Evolutionary conservation across 2,797 vertebrate genomes (phyloP), one percentile per base, ranked within the genome.

Genomic region (Falco rusticolus): DNA sequence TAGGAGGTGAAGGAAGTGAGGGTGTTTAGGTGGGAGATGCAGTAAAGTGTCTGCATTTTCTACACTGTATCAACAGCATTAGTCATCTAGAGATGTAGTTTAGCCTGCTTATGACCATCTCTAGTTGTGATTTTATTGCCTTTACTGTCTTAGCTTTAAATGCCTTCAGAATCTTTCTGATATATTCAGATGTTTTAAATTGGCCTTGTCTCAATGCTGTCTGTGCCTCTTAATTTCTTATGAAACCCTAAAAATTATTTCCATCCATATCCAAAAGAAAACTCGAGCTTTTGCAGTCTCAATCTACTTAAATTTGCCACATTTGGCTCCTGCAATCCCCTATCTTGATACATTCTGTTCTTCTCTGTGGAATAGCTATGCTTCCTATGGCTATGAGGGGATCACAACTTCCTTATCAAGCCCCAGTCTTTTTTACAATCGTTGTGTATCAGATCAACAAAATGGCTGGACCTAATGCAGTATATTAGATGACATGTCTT

Each of bases 371-470:
- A 60, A 50, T 45, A 41, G 53, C 13, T 50, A 1, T 78, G 8
- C 6, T 79, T 63, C 21, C 17, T 64, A 34, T 34, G 39, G 22
- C 20, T 72, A 25, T 41, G 6, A 61, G 19, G 6, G 25, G 26
- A 47, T 57, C 28, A 34, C 8, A 82, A 8, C 21, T 56, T 84
- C 14, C 13, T 70, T 59, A 84, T 4, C 1, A 69, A 90, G 41
- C 2, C 6, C 5, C 5, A 70, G 0, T 10, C 7, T 69, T 63
- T 43, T 74, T 9, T 37, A 39, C 2, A 43, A 3, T 68, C 64
- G 74, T 50, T 65, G 18, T 61, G 8, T 48, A 13, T 59, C 1
- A 1, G 6, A n/a, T 63, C 17, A 77, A 22, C 3, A 71, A 74
- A 83, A 51, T 45, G 5, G 3, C 6, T 69, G 72, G 6, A 28